Evolutionary conservation across 1,140 invertebrate species (phyloP).

Genomic region (Papilio polytes): DNA sequence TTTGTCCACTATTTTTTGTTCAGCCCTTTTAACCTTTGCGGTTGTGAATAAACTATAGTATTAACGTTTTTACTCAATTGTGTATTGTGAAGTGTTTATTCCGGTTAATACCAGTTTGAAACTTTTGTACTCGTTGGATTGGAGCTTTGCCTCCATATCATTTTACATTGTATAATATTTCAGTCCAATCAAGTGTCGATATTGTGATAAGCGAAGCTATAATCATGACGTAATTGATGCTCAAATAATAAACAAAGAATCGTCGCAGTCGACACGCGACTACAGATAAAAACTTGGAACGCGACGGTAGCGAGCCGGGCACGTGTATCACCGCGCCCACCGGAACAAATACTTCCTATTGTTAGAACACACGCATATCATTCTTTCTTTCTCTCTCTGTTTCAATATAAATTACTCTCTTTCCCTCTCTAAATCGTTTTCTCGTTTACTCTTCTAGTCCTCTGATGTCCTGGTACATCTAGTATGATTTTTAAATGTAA

Average conservation of each 20-base stretch:
- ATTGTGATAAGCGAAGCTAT: constrained; percentile 48
- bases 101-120: not conserved
- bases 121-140: not conserved
- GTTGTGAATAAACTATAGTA: constrained; percentile 50
- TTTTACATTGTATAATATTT: not conserved
- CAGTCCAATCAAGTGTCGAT: too few relatives aligned
- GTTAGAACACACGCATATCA: not conserved
- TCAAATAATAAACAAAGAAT: constrained; percentile 48
- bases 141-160: not conserved
- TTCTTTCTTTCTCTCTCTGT: not conserved
- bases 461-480: not conserved
- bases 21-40: constrained; percentile 63
- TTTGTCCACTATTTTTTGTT: constrained; percentile 66
- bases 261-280: constrained; percentile 50
- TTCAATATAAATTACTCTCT: not conserved
- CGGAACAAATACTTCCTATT: constrained; percentile 1
- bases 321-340: constrained; percentile 27
- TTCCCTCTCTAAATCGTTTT: not conserved
- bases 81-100: constrained; percentile 18
- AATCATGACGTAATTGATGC: constrained; percentile 43
- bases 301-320: constrained; percentile 39
- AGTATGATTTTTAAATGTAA: too few relatives aligned
- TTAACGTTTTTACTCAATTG: constrained; percentile 33
- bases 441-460: not conserved
- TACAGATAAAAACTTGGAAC: constrained; percentile 46